phyloP scores from a whole-genome alignment of 1,140 invertebrate species.

The Pseudachorutes palmiensis region DNA sequence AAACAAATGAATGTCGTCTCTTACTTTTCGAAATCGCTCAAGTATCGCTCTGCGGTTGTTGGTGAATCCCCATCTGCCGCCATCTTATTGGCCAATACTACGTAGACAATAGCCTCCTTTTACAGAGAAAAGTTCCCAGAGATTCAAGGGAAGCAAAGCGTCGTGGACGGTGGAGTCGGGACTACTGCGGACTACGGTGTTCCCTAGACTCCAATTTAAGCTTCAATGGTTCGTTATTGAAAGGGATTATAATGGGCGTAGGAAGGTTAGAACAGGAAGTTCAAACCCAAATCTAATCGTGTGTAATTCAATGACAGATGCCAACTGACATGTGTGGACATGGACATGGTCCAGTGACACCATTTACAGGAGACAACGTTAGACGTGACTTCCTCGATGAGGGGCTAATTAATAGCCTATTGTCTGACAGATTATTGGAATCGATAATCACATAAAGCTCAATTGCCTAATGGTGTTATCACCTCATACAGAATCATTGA shows the following conservation, averaged over 20 bases:
- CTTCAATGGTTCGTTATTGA: neutral
- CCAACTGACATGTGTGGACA: neutral
- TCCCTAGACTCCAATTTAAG: neutral
- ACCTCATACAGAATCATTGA: too few relatives aligned
- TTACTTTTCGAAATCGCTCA: conserved; percentile 12
- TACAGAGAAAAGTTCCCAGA: too few relatives aligned
- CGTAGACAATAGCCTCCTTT: neutral
- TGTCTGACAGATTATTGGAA: too few relatives aligned
- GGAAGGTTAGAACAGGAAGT: neutral
- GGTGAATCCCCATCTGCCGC: neutral
- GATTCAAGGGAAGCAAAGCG: too few relatives aligned
- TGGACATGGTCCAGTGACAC: neutral
- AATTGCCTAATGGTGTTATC: too few relatives aligned
- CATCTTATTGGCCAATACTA: neutral
- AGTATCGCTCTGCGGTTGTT: neutral
- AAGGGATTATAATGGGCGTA: neutral
- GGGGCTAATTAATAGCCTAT: too few relatives aligned
- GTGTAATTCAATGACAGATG: neutral
- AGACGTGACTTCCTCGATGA: neutral
- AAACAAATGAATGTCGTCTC: neutral
- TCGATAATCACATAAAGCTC: too few relatives aligned
- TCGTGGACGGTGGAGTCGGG: neutral
- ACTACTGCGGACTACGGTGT: neutral
- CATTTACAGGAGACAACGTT: neutral
- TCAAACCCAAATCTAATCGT: neutral